These are phyloP conservation scores for Drosophila rufa DNA, from an alignment of 1,140 invertebrate species.

Conservation along the genomic window DNA sequence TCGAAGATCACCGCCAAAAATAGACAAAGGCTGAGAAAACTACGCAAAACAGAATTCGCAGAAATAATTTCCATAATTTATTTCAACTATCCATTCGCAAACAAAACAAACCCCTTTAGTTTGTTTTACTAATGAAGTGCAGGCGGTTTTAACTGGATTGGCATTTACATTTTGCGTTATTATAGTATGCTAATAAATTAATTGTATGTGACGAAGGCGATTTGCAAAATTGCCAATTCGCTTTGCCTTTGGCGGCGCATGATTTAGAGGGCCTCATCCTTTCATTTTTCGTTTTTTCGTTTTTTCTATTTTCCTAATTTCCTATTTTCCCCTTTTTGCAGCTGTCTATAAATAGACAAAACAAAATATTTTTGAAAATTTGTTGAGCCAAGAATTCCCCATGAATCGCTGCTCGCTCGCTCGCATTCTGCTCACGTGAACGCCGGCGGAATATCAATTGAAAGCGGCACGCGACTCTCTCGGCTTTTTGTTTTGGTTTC, in stretches of 20 bases:
- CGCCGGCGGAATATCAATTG: conserved; percentile 35
- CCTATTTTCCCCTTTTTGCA: conserved; percentile 5
- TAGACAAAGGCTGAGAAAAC: conserved; percentile 38
- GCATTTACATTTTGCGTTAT: conserved; percentile 3
- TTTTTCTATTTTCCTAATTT: neutral
- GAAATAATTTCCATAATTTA: conserved; percentile 69
- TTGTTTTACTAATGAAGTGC: conserved; percentile 79
- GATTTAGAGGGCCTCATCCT: conserved; percentile 31
- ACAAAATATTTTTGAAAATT: conserved; percentile 22
- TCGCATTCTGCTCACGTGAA: conserved; percentile 51
- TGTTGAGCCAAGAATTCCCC: conserved; percentile 48
- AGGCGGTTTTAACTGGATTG: conserved; percentile 75
- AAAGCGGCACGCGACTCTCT: conserved; percentile 68
- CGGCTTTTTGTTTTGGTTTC: conserved; percentile 39
- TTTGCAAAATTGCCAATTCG: conserved; percentile 41
- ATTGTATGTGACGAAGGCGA: conserved; percentile 35
- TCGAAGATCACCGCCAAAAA: conserved; percentile 22
- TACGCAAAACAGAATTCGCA: conserved; percentile 54
- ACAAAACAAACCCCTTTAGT: conserved; percentile 56
- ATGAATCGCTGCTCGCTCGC: conserved; percentile 31
- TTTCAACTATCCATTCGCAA: conserved; percentile 46
- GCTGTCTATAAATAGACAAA: conserved; percentile 25
- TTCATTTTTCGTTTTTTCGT: conserved; percentile 10
- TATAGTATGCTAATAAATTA: conserved; percentile 34
- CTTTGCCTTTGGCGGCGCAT: conserved; percentile 35